Evolutionary conservation across 2,888 invertebrate species (phyloP).

Genomic region (Hypselothyrea guttata): DNA sequence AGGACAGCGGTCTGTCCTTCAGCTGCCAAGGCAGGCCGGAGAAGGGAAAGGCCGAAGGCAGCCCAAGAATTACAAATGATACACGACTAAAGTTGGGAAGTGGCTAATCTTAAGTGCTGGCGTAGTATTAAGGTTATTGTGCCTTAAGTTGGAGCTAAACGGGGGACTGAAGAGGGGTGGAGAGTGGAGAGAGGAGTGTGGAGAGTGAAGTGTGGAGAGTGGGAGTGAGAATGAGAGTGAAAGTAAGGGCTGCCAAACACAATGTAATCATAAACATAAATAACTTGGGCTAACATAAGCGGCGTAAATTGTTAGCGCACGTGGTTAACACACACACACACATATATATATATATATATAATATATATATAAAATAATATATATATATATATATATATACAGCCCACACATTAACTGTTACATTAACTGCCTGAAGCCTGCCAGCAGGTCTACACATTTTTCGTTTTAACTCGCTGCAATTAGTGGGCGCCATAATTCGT

Average conservation of each 20-base stretch:
- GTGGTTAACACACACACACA: slow-evolving; percentile 49
- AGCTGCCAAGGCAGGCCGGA: no score
- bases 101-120: no score
- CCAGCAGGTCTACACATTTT: slow-evolving; percentile 59
- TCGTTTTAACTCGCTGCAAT: slow-evolving; percentile 72
- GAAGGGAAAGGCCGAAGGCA: no score
- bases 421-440: slow-evolving; percentile 50
- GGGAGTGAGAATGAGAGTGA: slow-evolving; percentile 1
- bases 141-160: no score
- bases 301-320: slow-evolving; percentile 64
- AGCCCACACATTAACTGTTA: slow-evolving; percentile 8
- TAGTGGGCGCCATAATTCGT: slow-evolving; percentile 70
- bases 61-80: no score
- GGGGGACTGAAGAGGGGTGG: no score
- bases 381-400: slow-evolving; percentile 11
- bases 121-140: no score
- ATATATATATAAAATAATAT: slow-evolving; percentile 14
- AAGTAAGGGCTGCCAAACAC: slow-evolving; percentile 55
- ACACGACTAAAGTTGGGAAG: no score
- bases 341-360: slow-evolving; percentile 8
- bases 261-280: slow-evolving; percentile 74
- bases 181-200: no score
- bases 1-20: not conserved
- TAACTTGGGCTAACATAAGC: slow-evolving; percentile 63
- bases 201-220: no score